Percentiles rank a stretch among this genome's conserved stretches.
Evolutionary conservation across 30 jellyfish, hydroid and myxozoan genomes (phyloP).

Genomic region (Pseudorhiza aurosa): DNA sequence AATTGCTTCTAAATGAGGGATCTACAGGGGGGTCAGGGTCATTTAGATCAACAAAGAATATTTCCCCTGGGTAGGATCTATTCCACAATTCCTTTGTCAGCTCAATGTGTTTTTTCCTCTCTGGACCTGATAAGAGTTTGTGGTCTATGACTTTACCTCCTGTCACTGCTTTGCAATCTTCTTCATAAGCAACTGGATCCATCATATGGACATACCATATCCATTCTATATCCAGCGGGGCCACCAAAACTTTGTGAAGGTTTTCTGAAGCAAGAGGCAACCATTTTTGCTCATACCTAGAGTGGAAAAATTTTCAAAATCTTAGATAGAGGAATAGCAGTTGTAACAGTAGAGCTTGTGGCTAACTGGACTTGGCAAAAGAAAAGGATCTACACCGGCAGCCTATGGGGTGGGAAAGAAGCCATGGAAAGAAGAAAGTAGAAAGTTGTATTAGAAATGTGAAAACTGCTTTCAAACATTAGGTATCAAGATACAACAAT

Average conservation of each 20-base stretch:
- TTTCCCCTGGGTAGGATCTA: constrained; percentile 72
- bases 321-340: too few species aligned
- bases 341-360: too few species aligned
- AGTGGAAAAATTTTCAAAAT: too few species aligned
- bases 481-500: too few species aligned
- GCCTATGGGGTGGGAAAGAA: not conserved
- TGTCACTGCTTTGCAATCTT: constrained; percentile 63
- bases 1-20: constrained; percentile 4
- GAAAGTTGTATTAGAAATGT: too few species aligned
- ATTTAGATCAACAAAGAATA: constrained; percentile 64
- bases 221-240: constrained; percentile 93
- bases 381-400: too few species aligned
- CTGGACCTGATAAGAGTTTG: constrained; percentile 34
- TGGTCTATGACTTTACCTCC: constrained; percentile 74
- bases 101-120: constrained; percentile 3
- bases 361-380: too few species aligned
- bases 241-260: constrained; percentile 63
- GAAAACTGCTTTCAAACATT: too few species aligned
- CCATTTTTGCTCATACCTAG: constrained; percentile 85
- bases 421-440: too few species aligned
- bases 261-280: constrained; percentile 83
- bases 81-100: constrained; percentile 71
- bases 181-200: constrained; percentile 82
- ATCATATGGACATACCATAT: constrained; percentile 90
- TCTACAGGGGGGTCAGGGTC: constrained; percentile 64